These are phyloP conservation scores for Mamestra brassicae DNA, from an alignment of 2,888 invertebrate species.

Conservation along the genomic window DNA sequence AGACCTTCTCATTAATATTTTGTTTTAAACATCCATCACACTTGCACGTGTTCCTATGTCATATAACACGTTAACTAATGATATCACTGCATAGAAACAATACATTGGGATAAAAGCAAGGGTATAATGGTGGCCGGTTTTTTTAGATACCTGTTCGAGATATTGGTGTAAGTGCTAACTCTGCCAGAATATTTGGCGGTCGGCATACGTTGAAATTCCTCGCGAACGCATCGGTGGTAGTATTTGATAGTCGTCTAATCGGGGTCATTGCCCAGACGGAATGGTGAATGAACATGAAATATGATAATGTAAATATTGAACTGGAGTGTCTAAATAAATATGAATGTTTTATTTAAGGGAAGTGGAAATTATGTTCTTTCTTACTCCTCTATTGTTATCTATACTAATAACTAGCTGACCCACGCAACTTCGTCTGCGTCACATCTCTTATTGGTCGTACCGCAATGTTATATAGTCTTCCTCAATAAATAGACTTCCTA, in stretches of 20 bases:
- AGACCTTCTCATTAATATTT: no score
- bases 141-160: slow-evolving; percentile 8
- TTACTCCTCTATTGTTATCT: background rate
- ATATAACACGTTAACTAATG: no score
- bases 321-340: slow-evolving; percentile 4
- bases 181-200: slow-evolving; percentile 36
- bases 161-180: slow-evolving; percentile 12
- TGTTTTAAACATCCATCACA: no score
- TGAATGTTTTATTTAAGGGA: background rate
- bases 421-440: no score
- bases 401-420: no score
- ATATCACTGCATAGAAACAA: no score
- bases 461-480: no score
- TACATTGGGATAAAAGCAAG: no score
- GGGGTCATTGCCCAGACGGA: slow-evolving; percentile 54
- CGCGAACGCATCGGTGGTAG: background rate
- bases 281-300: slow-evolving; percentile 29
- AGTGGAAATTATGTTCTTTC: background rate
- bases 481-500: no score
- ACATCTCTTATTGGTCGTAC: no score
- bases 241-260: slow-evolving; percentile 8
- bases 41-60: no score
- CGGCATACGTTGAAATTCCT: slow-evolving; percentile 29
- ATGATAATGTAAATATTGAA: slow-evolving; percentile 14
- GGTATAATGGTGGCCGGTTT: background rate